Conservation (phyloP, 2,888 invertebrate species). For the Tholera decimalis region DNA sequence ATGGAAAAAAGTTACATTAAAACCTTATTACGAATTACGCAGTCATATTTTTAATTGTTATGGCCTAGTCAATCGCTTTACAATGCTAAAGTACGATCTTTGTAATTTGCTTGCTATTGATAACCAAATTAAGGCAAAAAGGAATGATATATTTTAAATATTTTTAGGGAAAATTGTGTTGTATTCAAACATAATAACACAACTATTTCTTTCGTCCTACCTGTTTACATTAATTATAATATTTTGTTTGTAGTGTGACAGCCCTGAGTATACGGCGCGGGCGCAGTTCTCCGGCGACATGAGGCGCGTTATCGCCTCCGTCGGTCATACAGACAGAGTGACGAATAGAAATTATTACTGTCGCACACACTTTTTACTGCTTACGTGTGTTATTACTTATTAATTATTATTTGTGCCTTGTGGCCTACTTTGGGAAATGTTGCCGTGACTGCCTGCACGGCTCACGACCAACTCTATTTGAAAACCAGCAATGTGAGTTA, state of each 20-base stretch:
- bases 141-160: not conserved
- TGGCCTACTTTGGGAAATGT: constrained; percentile 70
- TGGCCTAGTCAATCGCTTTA: constrained; percentile 14
- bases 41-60: constrained; percentile 20
- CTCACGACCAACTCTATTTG: constrained; percentile 55
- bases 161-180: not conserved
- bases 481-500: constrained; percentile 58
- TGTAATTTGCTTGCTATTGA: constrained; percentile 3
- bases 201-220: too few relatives aligned
- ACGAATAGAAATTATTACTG: constrained; percentile 83
- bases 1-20: too few relatives aligned
- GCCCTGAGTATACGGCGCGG: constrained; percentile 76
- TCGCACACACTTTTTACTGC: constrained; percentile 80
- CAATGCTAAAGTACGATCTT: constrained; percentile 2
- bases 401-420: constrained; percentile 72
- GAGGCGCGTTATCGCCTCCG: constrained; percentile 86
- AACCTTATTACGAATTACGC: constrained; percentile 31
- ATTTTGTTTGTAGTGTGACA: constrained; percentile 68
- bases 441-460: constrained; percentile 57
- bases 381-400: constrained; percentile 74
- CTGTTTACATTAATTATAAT: too few relatives aligned
- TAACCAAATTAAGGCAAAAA: not conserved
- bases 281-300: constrained; percentile 81
- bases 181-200: too few relatives aligned
- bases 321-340: constrained; percentile 79